phyloP scores from a whole-genome alignment of 2,113 vertebrate species.

The Bucco capensis region DNA sequence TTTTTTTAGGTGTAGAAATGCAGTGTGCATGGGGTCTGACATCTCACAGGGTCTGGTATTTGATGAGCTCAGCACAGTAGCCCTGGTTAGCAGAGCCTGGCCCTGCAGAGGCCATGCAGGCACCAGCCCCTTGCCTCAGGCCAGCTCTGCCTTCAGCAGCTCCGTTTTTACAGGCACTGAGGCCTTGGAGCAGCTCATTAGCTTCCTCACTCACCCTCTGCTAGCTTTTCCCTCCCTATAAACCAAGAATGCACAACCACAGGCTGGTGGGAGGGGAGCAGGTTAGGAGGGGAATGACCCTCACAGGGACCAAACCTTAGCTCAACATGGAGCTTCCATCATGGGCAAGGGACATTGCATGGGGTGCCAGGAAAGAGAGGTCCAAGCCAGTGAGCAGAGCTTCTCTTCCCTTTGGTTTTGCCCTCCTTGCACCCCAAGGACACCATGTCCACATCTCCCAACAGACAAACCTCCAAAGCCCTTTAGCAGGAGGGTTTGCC shows the following conservation, averaged over 20 bases:
- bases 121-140: neutral
- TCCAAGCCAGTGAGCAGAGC: neutral
- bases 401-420: neutral
- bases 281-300: neutral
- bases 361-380: neutral
- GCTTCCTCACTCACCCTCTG: neutral
- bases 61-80: fast-evolving
- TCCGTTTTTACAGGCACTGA: neutral
- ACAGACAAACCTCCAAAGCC: neutral
- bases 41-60: neutral
- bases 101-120: neutral
- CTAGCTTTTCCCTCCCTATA: neutral
- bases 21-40: neutral
- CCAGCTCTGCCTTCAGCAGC: neutral
- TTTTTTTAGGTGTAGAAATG: neutral
- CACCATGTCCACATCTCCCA: fast-evolving
- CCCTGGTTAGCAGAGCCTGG: neutral
- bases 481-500: neutral
- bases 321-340: neutral
- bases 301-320: neutral
- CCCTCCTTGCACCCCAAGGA: neutral
- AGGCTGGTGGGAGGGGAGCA: neutral
- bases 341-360: neutral
- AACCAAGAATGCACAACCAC: neutral
- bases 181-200: neutral